Evolutionary conservation across 2,113 vertebrate species (phyloP).

Genomic region (Ornithorhynchus anatinus): DNA sequence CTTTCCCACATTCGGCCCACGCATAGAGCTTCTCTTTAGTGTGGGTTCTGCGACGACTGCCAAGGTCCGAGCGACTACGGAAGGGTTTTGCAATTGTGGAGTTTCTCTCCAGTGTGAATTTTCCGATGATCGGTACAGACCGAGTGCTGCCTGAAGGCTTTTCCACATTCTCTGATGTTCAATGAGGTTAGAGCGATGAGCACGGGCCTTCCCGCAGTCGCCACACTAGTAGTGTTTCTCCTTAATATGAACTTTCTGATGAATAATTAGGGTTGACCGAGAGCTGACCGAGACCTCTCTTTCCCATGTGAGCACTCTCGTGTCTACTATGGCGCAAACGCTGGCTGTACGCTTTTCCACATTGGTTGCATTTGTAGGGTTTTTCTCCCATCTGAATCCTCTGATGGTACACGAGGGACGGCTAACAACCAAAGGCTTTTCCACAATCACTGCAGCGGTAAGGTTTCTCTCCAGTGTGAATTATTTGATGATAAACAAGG

Average conservation of each 20-base stretch:
- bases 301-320: slow-evolving; percentile 54
- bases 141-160: slow-evolving; percentile 51
- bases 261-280: slow-evolving; percentile 50
- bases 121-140: slow-evolving; percentile 59
- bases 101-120: slow-evolving; percentile 61
- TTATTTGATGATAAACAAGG: slow-evolving; percentile 44
- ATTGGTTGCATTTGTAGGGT: slow-evolving; percentile 39
- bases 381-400: slow-evolving; percentile 40
- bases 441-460: slow-evolving; percentile 2
- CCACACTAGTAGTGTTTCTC: slow-evolving; percentile 56
- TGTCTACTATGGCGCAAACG: slow-evolving; percentile 56
- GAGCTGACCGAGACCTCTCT: slow-evolving; percentile 60
- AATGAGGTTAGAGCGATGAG: slow-evolving; percentile 50
- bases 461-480: not conserved
- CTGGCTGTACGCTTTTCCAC: slow-evolving; percentile 55
- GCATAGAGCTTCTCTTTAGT: slow-evolving; percentile 63
- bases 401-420: not conserved
- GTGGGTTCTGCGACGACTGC: slow-evolving; percentile 56
- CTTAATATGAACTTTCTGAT: slow-evolving; percentile 55
- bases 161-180: slow-evolving; percentile 57
- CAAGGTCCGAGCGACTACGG: slow-evolving; percentile 55
- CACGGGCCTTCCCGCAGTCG: slow-evolving; percentile 54
- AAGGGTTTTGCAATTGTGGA: slow-evolving; percentile 59
- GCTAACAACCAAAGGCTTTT: not conserved
- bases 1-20: slow-evolving; percentile 61